These are phyloP conservation scores for Epistrophella euchroma DNA, from an alignment of 2,888 invertebrate species.

Conservation along the genomic window DNA sequence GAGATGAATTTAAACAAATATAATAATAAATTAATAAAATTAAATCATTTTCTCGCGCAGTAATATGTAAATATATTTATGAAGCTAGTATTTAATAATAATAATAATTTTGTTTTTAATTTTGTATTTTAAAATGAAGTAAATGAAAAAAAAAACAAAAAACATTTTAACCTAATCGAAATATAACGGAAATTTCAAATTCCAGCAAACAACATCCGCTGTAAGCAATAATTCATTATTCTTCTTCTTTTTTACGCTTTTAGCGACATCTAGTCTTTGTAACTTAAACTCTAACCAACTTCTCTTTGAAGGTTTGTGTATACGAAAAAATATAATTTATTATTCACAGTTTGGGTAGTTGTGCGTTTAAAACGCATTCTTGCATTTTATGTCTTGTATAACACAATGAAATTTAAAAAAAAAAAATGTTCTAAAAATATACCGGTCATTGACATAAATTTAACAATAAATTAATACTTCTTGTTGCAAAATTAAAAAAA, in stretches of 20 bases:
- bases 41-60: background rate
- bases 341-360: constrained; percentile 52
- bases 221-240: background rate
- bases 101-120: background rate
- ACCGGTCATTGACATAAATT: background rate
- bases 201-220: background rate
- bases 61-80: background rate
- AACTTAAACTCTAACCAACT: constrained; percentile 1
- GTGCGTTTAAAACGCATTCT: background rate
- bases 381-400: constrained; percentile 27
- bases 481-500: too few relatives aligned
- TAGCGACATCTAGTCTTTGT: constrained; percentile 34
- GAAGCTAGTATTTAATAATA: background rate
- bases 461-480: too few relatives aligned
- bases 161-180: background rate
- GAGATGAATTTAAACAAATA: constrained; percentile 38
- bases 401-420: too few relatives aligned
- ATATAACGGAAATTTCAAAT: background rate
- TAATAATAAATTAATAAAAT: constrained; percentile 29
- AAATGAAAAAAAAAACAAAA: background rate
- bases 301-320: constrained; percentile 48
- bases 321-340: constrained; percentile 1
- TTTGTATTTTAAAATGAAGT: background rate
- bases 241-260: constrained; percentile 18
- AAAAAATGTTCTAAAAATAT: background rate